These are phyloP conservation scores for Larimichthys crocea DNA, from an alignment of 2,113 vertebrate genomes.

Conservation along the genomic window DNA sequence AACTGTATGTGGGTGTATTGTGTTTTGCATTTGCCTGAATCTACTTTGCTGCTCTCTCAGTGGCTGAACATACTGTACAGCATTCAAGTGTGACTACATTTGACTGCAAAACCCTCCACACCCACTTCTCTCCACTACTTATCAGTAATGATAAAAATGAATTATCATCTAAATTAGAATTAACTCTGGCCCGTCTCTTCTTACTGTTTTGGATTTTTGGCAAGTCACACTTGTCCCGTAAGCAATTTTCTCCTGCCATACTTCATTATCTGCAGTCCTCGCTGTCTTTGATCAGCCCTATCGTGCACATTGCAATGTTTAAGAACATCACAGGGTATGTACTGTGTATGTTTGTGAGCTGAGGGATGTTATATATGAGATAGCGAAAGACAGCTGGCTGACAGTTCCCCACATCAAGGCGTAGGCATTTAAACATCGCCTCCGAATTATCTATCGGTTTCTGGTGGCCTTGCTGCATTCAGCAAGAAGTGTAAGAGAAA, in stretches of 20 bases:
- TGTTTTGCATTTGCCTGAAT: not conserved
- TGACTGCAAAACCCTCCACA: not conserved
- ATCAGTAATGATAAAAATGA: not conserved
- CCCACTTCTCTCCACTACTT: not conserved
- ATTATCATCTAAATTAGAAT: constrained; percentile 44
- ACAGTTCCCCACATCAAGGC: constrained; percentile 65
- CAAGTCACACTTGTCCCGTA: constrained; percentile 10
- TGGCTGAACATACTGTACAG: not conserved
- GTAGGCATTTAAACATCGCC: constrained; percentile 40
- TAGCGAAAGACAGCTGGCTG: constrained; percentile 55
- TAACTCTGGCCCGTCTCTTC: constrained; percentile 4
- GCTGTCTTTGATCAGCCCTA: constrained; percentile 43
- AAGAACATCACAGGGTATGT: constrained; percentile 23
- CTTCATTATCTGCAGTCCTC: constrained; percentile 27
- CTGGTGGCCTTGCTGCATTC: constrained; percentile 42
- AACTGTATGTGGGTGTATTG: not conserved
- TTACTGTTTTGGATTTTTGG: constrained; percentile 24
- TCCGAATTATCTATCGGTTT: constrained; percentile 48
- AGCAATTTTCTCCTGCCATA: constrained; percentile 31
- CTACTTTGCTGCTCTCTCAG: not conserved
- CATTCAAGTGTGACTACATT: not conserved
- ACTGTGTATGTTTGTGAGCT: constrained; percentile 22
- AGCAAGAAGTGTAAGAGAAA: constrained; percentile 9
- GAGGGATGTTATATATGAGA: constrained; percentile 34
- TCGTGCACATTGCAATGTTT: constrained; percentile 29